Conservation (phyloP, 2,888 invertebrate species). For the Cephonodes hylas region DNA sequence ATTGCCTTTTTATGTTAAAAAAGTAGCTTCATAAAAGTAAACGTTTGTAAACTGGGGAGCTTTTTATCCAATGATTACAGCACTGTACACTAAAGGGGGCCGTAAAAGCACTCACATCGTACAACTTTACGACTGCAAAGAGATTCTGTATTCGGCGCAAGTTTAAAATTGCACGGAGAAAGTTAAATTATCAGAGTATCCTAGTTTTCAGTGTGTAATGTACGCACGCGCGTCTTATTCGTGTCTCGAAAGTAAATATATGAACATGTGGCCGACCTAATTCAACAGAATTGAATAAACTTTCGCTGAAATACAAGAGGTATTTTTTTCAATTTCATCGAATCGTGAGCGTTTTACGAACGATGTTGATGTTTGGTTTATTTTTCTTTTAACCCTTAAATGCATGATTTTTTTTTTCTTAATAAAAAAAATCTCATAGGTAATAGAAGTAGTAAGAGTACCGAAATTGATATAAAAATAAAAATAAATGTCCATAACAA, state of each 20-base stretch:
- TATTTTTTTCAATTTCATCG: not conserved
- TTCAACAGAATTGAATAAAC: constrained; percentile 13
- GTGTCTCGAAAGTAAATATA: constrained; percentile 5
- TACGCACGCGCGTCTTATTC: not conserved
- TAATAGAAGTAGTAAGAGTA: no score
- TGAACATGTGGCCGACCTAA: constrained; percentile 10
- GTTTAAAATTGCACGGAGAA: constrained; percentile 9
- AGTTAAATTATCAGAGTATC: constrained; percentile 11
- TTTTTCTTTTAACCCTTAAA: no score
- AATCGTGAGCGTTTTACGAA: not conserved
- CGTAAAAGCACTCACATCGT: not conserved
- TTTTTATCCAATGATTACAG: not conserved
- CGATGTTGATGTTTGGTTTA: not conserved
- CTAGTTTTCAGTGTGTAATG: constrained; percentile 8
- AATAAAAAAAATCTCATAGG: no score
- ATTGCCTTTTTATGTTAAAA: no score
- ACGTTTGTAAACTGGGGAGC: not conserved
- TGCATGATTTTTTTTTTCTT: no score
- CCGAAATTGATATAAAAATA: no score
- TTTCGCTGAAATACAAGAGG: constrained; percentile 10
- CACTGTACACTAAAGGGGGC: not conserved
- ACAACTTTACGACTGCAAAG: not conserved
- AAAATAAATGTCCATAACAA: no score
- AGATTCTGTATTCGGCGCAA: constrained; percentile 10
- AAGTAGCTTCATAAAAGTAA: not conserved